phyloP scores from a whole-genome alignment of 2,888 invertebrate species.

The Idaea straminata region DNA sequence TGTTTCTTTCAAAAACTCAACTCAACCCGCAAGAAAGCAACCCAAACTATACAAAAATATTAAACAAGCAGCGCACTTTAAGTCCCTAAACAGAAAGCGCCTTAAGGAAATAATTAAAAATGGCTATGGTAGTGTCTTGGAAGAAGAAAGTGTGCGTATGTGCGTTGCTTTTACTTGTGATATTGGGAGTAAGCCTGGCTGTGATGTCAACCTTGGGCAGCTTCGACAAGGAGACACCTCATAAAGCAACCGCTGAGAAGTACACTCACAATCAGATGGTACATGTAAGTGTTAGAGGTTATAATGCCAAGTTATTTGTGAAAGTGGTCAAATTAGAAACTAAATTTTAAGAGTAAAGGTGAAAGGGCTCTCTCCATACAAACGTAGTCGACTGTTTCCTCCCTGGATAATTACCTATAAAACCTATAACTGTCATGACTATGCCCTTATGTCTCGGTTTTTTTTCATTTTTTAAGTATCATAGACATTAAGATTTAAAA shows the following conservation, averaged over 20 bases:
- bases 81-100: constrained; percentile 9
- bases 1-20: neutral
- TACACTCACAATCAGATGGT: constrained; percentile 47
- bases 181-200: constrained; percentile 56
- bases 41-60: constrained; percentile 20
- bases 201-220: constrained; percentile 54
- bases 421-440: too few relatives aligned
- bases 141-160: constrained; percentile 62
- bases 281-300: constrained; percentile 35
- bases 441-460: too few relatives aligned
- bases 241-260: constrained; percentile 54
- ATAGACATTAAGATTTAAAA: too few relatives aligned
- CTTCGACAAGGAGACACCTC: constrained; percentile 39
- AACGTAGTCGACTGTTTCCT: too few relatives aligned
- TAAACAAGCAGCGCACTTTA: constrained; percentile 10
- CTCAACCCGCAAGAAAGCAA: neutral
- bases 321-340: neutral
- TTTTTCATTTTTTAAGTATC: too few relatives aligned
- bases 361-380: too few relatives aligned
- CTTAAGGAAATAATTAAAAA: constrained; percentile 35
- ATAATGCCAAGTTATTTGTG: constrained; percentile 20
- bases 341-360: neutral
- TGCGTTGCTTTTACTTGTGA: constrained; percentile 48
- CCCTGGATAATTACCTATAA: too few relatives aligned
- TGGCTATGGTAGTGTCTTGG: constrained; percentile 69